Base-by-base conservation (phyloP, 2,888 invertebrate species). In the Philaethria dido region DNA sequence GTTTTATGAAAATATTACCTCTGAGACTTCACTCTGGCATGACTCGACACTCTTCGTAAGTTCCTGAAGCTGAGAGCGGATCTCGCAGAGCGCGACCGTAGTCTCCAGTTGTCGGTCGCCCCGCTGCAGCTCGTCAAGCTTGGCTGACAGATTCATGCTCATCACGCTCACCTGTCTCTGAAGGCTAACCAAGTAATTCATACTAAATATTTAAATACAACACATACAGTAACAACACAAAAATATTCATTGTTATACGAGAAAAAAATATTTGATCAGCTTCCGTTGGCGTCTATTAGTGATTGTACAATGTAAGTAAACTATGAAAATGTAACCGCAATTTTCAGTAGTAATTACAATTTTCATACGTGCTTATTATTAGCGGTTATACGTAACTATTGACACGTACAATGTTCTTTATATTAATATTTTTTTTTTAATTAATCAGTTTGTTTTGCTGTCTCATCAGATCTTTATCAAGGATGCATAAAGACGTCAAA, bases 151-250 rank as follows among this genome's bases (percentile, higher is more conserved):
- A 95, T 97, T 98, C 96, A 97, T 97, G 94, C 97, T 98, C 98
- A 98, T 98, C 94, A 98, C 97, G 95, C 97, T 96, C 95, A 98
- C 97, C 96, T 98, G 98, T 95, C 97, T 97, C 95, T 98, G 98
- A 95, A 98, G 97, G 96, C 98, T 98, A 94, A 42, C 2, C 18
- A 22, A 33, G 39, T 36, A 33, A 36, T n/a, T n/a, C n/a, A n/a
- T n/a, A n/a, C n/a, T n/a, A n/a, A n/a, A n/a, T n/a, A n/a, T n/a
- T n/a, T n/a, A n/a, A n/a, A n/a, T n/a, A n/a, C n/a, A n/a, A n/a
- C n/a, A n/a, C n/a, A n/a, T n/a, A n/a, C 20, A 48, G 5, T 48
- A 29, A 29, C n/a, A 16, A 50, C n/a, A 16, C 20, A n/a, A 52
- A 29, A 52, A 25, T 25, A 25, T 25, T 8, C n/a, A 8, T n/a